Evolutionary conservation across 2,888 invertebrate species (phyloP), one percentile per base, ranked within the genome.

Genomic region (Polydrusus cervinus): DNA sequence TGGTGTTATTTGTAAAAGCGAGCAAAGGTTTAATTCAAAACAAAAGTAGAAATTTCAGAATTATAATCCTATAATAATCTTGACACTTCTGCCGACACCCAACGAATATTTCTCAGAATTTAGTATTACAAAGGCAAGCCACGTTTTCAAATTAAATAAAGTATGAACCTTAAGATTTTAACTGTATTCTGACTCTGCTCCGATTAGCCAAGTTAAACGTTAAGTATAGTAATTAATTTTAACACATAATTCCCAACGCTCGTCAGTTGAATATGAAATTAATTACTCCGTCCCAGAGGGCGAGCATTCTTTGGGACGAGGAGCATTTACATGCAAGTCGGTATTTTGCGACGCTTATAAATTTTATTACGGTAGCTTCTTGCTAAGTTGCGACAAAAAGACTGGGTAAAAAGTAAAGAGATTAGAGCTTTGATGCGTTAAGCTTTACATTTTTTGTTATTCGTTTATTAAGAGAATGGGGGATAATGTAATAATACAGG

Each of bases 241-340:
- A 81, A 78, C 81, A 81, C 80, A 81, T 82, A 81, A 82, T 82
- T 82, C 79, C 75, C 73, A 72, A 75, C 78, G 82, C 82, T 71
- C 72, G 82, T 81, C 82, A 79, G 79, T 75, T 76, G 83, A 84
- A 84, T 84, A 80, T 81, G 77, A 81, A 83, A 83, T 83, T 82
- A 83, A 84, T 76, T 76, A 72, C 76, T 47, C 40, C 47, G 47
- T 38, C 45, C 55, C 64, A 49, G 43, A 70, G 61, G 45, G 64
- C 64, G 64, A 34, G 55, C 81, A 80, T 82, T 81, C 82, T 83
- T 81, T 74, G 80, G 81, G 77, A 79, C 78, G 77, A 76, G 61
- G 70, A 55, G 70, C 79, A 85, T 85, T 84, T 84, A 83, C 83
- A 85, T 85, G 83, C 85, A 81, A 83, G 82, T 81, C 81, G 83